Evolutionary conservation across 1,140 invertebrate genomes (phyloP), one percentile per base, ranked within the genome.

Genomic region (Dinoponera quadriceps): DNA sequence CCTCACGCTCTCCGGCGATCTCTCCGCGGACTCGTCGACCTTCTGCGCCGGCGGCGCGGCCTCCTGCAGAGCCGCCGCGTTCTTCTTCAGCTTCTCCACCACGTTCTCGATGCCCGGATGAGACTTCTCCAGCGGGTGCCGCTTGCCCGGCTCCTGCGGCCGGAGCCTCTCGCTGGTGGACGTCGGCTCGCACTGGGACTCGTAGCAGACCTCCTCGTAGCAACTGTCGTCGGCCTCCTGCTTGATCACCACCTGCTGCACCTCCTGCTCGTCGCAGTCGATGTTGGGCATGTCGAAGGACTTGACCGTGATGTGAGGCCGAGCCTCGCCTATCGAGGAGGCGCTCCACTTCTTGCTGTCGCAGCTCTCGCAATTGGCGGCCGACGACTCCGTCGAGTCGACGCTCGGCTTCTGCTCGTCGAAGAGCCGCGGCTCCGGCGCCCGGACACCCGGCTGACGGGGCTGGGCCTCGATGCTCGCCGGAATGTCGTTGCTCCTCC

Each of bases 241-340:
- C 16, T 91, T 92, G 7, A 90, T 83, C 0, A 84, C 49, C 2
- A 87, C 16, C 1, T 71, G 22, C 3, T 88, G 83, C 11, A 77
- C 3, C 0, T 91, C 87, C 1, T 93, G 88, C 3, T 94, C 92
- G 4, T 93, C 93, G 16, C 77, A 91, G 16, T 93, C 93, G 48
- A 94, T 93, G n/a, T 85, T 91, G 0, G 93, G 93, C 93, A 94
- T 94, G 59, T 94, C 93, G 29, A 93, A 93, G 0, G 93, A 93
- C 16, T 92, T 93, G 0, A 91, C 85, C 5, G 80, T 86, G 25
- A 90, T 85, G 1, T 90, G 85, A 18, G 82, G 63, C 11, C 66
- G 57, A 66, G 65, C 38, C 27, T 69, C 63, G 2, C 51, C 16
- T 14, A 33, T n/a, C 1, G 59, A 20, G 5, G 62, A 16, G 13